phyloP scores from a whole-genome alignment of 2,113 vertebrate species.

The Callithrix jacchus region DNA sequence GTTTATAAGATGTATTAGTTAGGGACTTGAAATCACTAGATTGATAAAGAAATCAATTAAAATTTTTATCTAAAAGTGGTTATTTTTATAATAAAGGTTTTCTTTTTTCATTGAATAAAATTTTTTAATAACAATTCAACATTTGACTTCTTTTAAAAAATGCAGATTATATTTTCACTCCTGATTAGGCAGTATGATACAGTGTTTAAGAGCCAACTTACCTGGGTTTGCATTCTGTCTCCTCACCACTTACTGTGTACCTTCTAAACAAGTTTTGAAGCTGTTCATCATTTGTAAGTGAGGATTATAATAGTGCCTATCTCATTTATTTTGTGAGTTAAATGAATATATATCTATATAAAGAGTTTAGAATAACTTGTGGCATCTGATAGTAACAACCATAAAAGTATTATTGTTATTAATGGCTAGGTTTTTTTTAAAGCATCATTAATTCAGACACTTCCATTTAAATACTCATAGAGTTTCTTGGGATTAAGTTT shows the following conservation, averaged over 20 bases:
- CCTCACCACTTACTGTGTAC: not conserved
- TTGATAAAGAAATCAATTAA: not conserved
- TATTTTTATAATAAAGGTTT: slow-evolving; percentile 10
- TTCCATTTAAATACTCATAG: not conserved
- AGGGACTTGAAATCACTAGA: not conserved
- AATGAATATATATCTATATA: not conserved
- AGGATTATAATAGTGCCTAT: not conserved
- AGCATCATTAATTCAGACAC: not conserved
- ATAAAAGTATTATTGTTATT: not conserved
- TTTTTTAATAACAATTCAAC: not conserved
- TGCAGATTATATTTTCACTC: not conserved
- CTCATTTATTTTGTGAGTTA: not conserved
- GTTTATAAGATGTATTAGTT: not conserved
- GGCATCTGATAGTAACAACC: not conserved
- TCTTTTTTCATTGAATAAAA: not conserved
- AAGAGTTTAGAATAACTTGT: not conserved
- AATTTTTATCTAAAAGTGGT: not conserved
- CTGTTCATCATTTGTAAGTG: not conserved
- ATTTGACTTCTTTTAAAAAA: not conserved
- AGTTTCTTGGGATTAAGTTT: not conserved
- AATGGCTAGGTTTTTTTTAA: not conserved
- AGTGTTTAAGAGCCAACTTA: not conserved
- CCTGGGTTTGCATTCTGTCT: not conserved
- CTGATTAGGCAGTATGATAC: not conserved
- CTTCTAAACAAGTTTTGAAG: not conserved